Conservation (phyloP, 2,113 vertebrate species). For the Nasalis larvatus region DNA sequence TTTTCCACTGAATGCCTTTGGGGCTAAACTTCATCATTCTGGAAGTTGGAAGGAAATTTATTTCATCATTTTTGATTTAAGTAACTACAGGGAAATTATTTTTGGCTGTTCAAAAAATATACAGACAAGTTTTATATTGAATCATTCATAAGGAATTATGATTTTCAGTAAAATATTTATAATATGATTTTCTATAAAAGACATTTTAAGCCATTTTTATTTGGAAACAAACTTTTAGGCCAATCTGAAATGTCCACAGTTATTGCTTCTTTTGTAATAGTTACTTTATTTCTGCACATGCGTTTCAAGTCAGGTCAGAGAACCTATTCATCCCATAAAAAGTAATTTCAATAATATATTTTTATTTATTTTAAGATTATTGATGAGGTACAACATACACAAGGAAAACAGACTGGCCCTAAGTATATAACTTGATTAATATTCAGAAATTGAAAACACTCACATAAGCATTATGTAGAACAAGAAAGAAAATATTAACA, state of each 20-base stretch:
- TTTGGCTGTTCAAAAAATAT: not conserved
- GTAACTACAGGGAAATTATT: slow-evolving; percentile 27
- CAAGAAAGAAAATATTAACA: not conserved
- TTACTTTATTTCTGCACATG: not conserved
- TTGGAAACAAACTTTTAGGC: not conserved
- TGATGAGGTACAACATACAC: not conserved
- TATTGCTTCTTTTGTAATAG: not conserved
- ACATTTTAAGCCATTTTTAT: not conserved
- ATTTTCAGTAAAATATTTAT: slow-evolving; percentile 6
- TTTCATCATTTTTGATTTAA: slow-evolving; percentile 48
- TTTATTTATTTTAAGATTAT: not conserved
- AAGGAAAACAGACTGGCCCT: not conserved
- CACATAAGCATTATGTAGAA: not conserved
- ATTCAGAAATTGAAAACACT: not conserved
- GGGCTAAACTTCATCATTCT: slow-evolving; percentile 67
- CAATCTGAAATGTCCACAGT: not conserved
- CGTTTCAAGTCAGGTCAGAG: not conserved
- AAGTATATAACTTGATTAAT: not conserved
- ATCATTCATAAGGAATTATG: not conserved
- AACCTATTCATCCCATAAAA: not conserved
- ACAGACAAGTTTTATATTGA: not conserved
- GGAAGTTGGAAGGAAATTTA: slow-evolving; percentile 53
- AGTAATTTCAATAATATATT: not conserved
- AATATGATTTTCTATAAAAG: not conserved
- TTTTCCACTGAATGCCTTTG: slow-evolving; percentile 63